Conservation (phyloP, 2,888 invertebrate genomes). For the Drosophila paranaensis region DNA sequence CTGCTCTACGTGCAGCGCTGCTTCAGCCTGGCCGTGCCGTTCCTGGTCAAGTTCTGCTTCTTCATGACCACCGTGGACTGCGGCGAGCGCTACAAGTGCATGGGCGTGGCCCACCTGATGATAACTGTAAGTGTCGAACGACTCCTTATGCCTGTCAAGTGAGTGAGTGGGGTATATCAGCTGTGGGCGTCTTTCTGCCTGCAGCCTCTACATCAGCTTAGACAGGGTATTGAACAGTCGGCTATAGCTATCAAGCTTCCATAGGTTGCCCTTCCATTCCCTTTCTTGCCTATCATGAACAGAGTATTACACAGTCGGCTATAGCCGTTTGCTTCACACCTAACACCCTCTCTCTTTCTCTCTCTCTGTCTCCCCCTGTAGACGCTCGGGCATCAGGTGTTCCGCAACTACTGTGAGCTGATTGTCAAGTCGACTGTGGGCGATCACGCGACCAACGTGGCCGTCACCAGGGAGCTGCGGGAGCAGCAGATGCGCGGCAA, state of each 20-base stretch:
- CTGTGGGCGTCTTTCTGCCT: neutral
- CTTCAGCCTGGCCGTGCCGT: slow-evolving; percentile 25
- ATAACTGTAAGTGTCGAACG: slow-evolving; percentile 29
- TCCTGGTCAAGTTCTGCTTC: slow-evolving; percentile 49
- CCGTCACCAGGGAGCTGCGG: slow-evolving; percentile 4
- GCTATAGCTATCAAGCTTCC: neutral
- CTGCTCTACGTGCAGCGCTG: slow-evolving; percentile 42
- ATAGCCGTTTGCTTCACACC: neutral
- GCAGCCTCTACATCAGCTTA: too few species aligned
- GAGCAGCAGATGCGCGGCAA: slow-evolving; percentile 38
- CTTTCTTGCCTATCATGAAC: neutral
- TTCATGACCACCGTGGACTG: slow-evolving; percentile 34
- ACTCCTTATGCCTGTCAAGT: neutral
- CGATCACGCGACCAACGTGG: neutral
- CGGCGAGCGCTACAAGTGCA: slow-evolving; percentile 15
- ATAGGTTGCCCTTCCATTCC: neutral
- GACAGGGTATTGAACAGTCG: too few species aligned
- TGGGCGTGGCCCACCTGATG: slow-evolving; percentile 29
- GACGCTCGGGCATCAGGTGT: slow-evolving; percentile 40
- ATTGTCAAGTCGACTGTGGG: neutral
- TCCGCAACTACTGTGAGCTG: slow-evolving; percentile 24
- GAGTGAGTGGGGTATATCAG: neutral
- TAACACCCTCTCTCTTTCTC: neutral
- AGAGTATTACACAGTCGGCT: neutral
- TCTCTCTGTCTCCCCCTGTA: neutral